Base-by-base conservation (phyloP, 2,888 invertebrate genomes). In the Drosophila kanekoi region DNA sequence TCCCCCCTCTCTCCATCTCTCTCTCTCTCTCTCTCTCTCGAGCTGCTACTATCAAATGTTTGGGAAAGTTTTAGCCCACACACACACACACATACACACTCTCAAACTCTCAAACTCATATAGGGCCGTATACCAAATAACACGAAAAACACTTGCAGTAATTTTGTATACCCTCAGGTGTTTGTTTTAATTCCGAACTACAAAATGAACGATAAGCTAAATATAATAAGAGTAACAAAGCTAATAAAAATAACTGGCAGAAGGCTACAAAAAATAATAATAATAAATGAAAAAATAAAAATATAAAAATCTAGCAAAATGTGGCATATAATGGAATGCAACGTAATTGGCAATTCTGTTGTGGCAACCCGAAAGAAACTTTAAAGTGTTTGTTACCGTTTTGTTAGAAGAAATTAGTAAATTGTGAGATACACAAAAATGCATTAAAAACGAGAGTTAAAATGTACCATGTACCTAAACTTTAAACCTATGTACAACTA, bases 381-480 rank as follows among this genome's bases (percentile, higher is more conserved):
- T 57, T 66, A 20, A 59, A 52, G 16, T 68, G 45, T 67, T 73
- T 72, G 53, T 68, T 74, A 45, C 59, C 56, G 58, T 64, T 69
- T 68, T 59, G 58, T 58, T 67, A 76, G 68, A 49, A 28, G 16
- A n/a, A n/a, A 56, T 45, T 60, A 60, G 47, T 40, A 35, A 40
- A 13, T 62, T 54, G 61, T 38, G 40, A 49, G 28, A 53, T 28
- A 20, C 40, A 47, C 40, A 56, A 23, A 16, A 28, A 28, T 28
- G 28, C 38, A 71, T 28, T 28, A 58, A 13, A 70, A 72, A 56
- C 53, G 72, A 76, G 72, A 65, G 77, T 68, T 61, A 69, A 81
- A 79, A 77, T 79, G 75, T 74, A 83, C 86, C 80, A 73, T 58
- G 74, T 78, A 80, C 76, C 80, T 73, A 75, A 57, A 58, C 48